Evolutionary conservation across 2,888 invertebrate species (phyloP), one percentile per base, ranked within the genome.

Genomic region (Parnassius smintheus): DNA sequence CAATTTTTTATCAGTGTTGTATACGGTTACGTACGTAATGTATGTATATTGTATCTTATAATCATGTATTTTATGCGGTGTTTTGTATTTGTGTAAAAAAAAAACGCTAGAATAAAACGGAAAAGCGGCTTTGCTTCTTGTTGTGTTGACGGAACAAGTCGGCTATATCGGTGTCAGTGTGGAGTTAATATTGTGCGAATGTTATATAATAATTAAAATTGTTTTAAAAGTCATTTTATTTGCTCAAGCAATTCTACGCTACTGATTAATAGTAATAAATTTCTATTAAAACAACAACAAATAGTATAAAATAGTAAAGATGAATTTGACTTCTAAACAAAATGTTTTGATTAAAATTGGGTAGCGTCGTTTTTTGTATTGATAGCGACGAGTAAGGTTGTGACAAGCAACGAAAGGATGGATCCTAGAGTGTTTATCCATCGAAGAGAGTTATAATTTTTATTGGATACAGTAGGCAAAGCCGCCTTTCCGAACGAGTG

Each of bases 31-130:
- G 71, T 71, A 56, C 74, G 75, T 78, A 75, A 73, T 71, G 74
- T 73, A 69, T 72, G 75, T 79, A 75, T 81, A 75, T 73, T 74
- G 72, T 78, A 75, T 79, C 59, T 54, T 75, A 75, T 83, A 81
- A 76, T 73, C 73, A 70, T 76, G 74, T 74, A 74, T 72, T 70
- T 69, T 72, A 75, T 72, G 71, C 76, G 76, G 77, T 82, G 83
- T 85, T 83, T 84, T 88, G 80, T 85, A 82, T 79, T 76, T 83
- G 82, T 86, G 80, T 83, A 82, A 72, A 76, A 82, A 72, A 76
- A 74, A 80, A 77, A 74, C 68, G 70, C 75, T 78, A 76, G 71
- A 75, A 71, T 76, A 71, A 72, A 68, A 54, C 50, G 63, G 78
- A 72, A 77, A 79, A 83, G 76, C 77, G 77, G 83, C 84, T 82